These are phyloP conservation scores for Diglossa brunneiventris DNA, from an alignment of 2,113 vertebrate species.

Conservation along the genomic window DNA sequence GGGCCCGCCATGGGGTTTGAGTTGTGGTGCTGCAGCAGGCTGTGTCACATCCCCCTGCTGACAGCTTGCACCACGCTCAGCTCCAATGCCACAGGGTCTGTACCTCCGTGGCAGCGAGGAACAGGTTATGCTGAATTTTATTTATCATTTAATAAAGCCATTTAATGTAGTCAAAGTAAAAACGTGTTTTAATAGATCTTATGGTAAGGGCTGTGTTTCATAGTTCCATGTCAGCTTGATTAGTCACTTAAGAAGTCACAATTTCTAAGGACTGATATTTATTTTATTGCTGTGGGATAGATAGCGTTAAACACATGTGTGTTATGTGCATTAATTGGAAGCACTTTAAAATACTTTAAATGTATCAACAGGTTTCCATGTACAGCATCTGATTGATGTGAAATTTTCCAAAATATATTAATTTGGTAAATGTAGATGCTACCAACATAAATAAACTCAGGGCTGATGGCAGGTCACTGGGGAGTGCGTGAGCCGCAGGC, in stretches of 20 bases:
- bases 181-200: neutral
- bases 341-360: neutral
- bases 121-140: accelerated
- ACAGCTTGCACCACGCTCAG: neutral
- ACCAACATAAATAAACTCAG: neutral
- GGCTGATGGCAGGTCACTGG: neutral
- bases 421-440: neutral
- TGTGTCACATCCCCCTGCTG: accelerated
- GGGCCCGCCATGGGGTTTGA: accelerated
- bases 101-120: accelerated
- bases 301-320: neutral
- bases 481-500: neutral
- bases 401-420: neutral
- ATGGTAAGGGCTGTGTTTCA: neutral
- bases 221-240: neutral
- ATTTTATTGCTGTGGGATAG: neutral
- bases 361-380: neutral
- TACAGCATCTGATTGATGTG: neutral
- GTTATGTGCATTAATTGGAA: neutral
- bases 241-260: neutral
- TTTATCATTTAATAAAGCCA: neutral
- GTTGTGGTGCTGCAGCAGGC: accelerated
- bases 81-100: accelerated
- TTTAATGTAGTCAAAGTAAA: neutral
- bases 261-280: neutral